Evolutionary conservation across 1,140 invertebrate species (phyloP).

Genomic region (Neelides sp.): DNA sequence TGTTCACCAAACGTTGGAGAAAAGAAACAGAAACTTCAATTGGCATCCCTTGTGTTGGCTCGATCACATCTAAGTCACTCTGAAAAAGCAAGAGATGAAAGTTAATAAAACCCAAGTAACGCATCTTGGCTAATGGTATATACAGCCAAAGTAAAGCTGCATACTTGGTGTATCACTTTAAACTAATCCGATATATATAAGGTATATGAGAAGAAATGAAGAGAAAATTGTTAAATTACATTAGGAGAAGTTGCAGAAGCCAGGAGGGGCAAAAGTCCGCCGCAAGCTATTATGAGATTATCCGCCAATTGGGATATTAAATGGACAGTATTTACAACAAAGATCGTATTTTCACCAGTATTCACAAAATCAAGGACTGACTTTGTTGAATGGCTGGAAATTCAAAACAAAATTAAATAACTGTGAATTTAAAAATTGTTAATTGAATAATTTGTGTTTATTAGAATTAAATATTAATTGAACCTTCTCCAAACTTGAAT

Average conservation of each 20-base stretch:
- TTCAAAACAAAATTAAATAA: constrained; percentile 16
- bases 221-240: constrained; percentile 60
- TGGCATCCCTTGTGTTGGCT: constrained; percentile 96
- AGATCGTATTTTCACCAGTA: constrained; percentile 93
- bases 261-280: constrained; percentile 85
- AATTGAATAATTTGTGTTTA: background rate
- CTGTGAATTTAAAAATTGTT: background rate
- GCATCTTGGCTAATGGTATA: background rate
- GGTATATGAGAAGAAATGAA: too few relatives aligned
- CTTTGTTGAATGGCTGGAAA: constrained; percentile 78
- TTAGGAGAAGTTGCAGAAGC: constrained; percentile 97
- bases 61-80: constrained; percentile 96
- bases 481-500: constrained; percentile 82
- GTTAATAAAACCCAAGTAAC: background rate
- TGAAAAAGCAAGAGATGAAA: constrained; percentile 38
- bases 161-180: too few relatives aligned
- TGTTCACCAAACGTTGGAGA: constrained; percentile 87
- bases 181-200: too few relatives aligned
- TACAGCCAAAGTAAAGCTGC: too few relatives aligned
- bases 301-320: constrained; percentile 97
- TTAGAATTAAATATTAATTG: constrained; percentile 12
- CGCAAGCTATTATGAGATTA: constrained; percentile 97
- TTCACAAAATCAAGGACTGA: constrained; percentile 97
- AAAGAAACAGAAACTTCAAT: constrained; percentile 95
- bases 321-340: constrained; percentile 98